These are phyloP conservation scores for Cydia amplana DNA, from an alignment of 1,140 invertebrate genomes.

Conservation along the genomic window DNA sequence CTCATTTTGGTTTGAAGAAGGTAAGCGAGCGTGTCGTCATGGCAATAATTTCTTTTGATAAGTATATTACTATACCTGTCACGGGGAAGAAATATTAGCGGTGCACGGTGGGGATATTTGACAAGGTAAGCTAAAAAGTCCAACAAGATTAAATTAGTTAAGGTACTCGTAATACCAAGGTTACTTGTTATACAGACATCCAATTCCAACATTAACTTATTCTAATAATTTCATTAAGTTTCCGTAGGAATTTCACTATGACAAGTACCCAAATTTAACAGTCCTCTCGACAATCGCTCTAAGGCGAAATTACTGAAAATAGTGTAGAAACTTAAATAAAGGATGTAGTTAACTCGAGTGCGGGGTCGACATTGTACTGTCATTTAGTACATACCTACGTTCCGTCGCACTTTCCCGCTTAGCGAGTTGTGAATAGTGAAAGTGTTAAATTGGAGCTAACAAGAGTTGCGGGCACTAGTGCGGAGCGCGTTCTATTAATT, in stretches of 20 bases:
- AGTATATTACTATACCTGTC: constrained; percentile 18
- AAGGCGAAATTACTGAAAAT: not conserved
- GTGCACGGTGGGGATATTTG: too few relatives aligned
- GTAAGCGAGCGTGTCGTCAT: constrained; percentile 13
- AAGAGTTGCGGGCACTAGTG: constrained; percentile 14
- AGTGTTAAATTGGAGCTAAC: constrained; percentile 32
- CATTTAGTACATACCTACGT: constrained; percentile 19
- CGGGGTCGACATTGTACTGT: constrained; percentile 27
- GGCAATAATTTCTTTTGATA: constrained; percentile 29
- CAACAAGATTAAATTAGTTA: too few relatives aligned
- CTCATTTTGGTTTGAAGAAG: constrained; percentile 26
- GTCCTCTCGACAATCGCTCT: not conserved
- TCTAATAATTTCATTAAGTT: not conserved
- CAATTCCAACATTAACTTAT: too few relatives aligned
- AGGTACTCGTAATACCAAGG: too few relatives aligned
- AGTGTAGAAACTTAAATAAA: not conserved
- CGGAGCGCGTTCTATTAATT: constrained; percentile 7
- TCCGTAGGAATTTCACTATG: not conserved
- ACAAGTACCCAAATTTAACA: not conserved
- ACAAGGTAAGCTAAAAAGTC: too few relatives aligned
- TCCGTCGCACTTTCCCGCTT: constrained; percentile 18
- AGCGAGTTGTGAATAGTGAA: constrained; percentile 26
- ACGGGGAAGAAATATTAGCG: not conserved
- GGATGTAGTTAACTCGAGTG: constrained; percentile 9
- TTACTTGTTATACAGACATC: too few relatives aligned